Evolutionary conservation across 2,113 vertebrate genomes (phyloP), one percentile per base, ranked within the genome.

Genomic region (Uria aalge): DNA sequence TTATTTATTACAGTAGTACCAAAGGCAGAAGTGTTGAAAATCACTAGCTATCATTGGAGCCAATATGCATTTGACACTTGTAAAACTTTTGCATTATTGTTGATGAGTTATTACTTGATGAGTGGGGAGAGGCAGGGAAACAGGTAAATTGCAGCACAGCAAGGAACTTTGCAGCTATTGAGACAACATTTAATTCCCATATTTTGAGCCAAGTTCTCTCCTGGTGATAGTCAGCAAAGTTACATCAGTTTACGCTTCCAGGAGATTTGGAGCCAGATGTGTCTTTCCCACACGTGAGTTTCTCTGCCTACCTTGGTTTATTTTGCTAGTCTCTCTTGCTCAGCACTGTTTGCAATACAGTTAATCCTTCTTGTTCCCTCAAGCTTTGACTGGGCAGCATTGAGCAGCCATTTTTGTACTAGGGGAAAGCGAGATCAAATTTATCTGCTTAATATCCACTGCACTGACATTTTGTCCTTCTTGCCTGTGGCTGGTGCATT

Each of bases 381-480:
- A 0, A 69, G 78, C 81, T 79, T 80, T 91, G 66, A 34, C 81
- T 34, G 50, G 85, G 59, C 67, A 34, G 62, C 82, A 60, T 32
- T 0, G 1, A 86, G 60, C 50, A 55, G 80, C 76, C 90, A 15
- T 89, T 66, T 43, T 52, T 77, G 69, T 34, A 32, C 32, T 36
- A 36, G 43, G 55, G 60, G 50, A 75, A 81, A 85, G 57, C 0
- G 0, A 95, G 94, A 88, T 83, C 90, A 94, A 64, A 92, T 92
- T 64, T 86, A 59, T 94, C 88, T 91, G 79, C 56, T 78, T 74
- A 74, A 72, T 81, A 77, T 56, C 94, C 71, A 77, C 72, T 23
- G 34, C 38, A 26, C 73, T 95, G 96, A 95, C 68, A 84, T 91
- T 96, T 71, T 86, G 91, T 92, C 79, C 79, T 80, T 43, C 72